A percentile compares a stretch with the other conserved stretches of the same genome.
Conservation (phyloP, 2,113 vertebrate species). For the Albula goreensis region DNA sequence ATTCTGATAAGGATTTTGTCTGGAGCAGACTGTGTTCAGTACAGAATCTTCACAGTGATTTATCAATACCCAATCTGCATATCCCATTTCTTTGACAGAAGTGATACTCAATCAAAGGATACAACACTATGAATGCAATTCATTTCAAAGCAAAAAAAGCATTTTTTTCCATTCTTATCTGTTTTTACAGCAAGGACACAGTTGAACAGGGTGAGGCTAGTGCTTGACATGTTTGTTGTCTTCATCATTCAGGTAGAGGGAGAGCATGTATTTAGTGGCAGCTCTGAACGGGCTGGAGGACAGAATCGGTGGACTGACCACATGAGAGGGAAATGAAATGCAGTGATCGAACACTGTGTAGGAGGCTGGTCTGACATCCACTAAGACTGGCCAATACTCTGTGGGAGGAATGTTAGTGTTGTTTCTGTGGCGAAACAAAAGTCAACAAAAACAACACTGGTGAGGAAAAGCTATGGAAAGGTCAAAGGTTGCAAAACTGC, state of each 20-base stretch:
- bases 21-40: no score
- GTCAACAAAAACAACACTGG: not conserved
- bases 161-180: not conserved
- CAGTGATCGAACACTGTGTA: not conserved
- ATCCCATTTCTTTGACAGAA: not conserved
- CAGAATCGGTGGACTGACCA: not conserved
- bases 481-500: not conserved
- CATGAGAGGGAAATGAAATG: not conserved
- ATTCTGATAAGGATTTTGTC: no score
- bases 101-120: no score
- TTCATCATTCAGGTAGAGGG: no score
- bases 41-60: no score
- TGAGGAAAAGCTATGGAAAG: not conserved
- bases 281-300: not conserved
- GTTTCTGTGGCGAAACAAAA: not conserved
- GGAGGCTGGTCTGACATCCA: not conserved
- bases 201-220: no score
- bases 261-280: not conserved
- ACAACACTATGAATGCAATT: not conserved
- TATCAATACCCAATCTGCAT: not conserved
- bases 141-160: not conserved
- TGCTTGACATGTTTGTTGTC: no score
- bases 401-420: not conserved
- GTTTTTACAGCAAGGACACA: not conserved
- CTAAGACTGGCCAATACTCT: not conserved